Evolutionary conservation across 2,113 vertebrate genomes (phyloP), one percentile per base, ranked within the genome.

Genomic region (Laticauda colubrina): DNA sequence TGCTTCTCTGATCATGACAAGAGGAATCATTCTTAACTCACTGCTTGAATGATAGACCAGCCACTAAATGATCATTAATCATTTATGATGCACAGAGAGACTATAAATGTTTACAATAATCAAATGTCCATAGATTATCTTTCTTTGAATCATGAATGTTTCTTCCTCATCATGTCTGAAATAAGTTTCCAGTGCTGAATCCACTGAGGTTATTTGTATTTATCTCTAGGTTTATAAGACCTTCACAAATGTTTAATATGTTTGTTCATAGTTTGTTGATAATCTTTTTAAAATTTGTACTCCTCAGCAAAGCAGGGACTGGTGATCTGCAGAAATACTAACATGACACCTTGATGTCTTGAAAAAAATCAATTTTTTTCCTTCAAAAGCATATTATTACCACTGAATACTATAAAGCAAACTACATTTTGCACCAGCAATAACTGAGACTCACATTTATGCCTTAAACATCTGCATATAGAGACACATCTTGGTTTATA

Each of bases 51-150:
- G 93, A 96, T 93, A 53, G 51, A 87, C 92, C 94, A 96, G 95
- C 93, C 96, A 94, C 95, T 96, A 95, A 51, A 51, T 51, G 88
- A 97, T 97, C 96, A 89, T 95, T 93, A 89, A 51, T 90, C 96
- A 96, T 92, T 95, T 95, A 93, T 92, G 53, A 93, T 55, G 91
- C 64, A 95, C 89, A 69, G 64, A 95, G 51, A 11, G 89, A 86
- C 91, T 92, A 93, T 94, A 94, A 95, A 95, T 95, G 87, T 92
- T 94, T 91, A 92, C 2, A 91, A 94, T 93, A 89, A 93, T 5
- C 1, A 94, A 93, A 29, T 69, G 15, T 88, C 89, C 39, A 43
- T 24, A 43, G 93, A 64, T 45, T 43, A 24, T 24, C 24, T 3
- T 85, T 39, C 53, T 61, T 39, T 81, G 18, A 81, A 81, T 39